Base-by-base conservation (phyloP, 1,140 invertebrate species). In the Drosophila orena region DNA sequence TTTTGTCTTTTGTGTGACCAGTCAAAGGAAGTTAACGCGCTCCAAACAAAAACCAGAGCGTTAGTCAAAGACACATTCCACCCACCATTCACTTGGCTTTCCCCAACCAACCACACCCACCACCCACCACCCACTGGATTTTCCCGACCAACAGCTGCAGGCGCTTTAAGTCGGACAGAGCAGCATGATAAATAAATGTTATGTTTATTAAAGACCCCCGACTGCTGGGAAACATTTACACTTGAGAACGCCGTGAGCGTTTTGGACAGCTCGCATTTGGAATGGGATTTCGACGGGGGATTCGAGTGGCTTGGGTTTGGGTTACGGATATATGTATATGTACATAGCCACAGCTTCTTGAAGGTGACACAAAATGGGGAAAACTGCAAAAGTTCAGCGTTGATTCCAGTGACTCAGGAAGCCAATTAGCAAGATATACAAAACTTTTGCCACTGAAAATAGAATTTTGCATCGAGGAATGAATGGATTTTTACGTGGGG, bases 131-230 rank as follows among this genome's bases (percentile, higher is more conserved):
- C 46, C 24, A n/a, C 53, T 54, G 7, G 37, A 11, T 46, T 64
- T 35, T 60, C 30, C 40, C 61, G 6, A 15, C 35, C 35, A 55
- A 22, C 53, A 17, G 61, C 60, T 62, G 40, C 56, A 52, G 46
- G 46, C 46, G 43, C 59, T 68, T 40, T 38, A 56, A 57, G 46
- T 46, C 22, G 49, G 52, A 49, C 42, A 34, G 27, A 52, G 60
- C 44, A 65, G 64, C 53, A 57, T 66, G 47, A 57, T 56, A 62
- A 52, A 69, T 66, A 80, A 80, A 77, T 80, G 57, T 85, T 81
- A 71, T 88, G 69, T 76, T 86, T 86, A 88, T 88, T 81, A 78
- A 86, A 86, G 80, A 64, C 64, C 81, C 62, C 50, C 66, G 38
- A 70, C 70, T 71, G 61, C 61, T 65, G 40, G 53, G 15, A 57